Evolutionary conservation across 2,888 invertebrate genomes (phyloP).

Genomic region (Limnephilus marmoratus): DNA sequence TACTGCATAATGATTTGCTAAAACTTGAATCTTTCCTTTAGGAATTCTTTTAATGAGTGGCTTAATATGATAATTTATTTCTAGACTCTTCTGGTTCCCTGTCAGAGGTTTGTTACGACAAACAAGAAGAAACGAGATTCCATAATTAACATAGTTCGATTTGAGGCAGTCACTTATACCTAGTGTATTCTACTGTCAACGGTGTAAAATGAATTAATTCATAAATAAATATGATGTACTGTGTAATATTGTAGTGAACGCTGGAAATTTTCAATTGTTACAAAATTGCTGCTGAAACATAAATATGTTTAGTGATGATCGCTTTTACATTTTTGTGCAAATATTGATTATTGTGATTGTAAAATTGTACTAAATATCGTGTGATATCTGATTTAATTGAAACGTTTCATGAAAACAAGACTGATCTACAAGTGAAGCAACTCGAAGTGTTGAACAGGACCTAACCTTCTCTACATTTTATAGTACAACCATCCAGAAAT

Average conservation of each 20-base stretch:
- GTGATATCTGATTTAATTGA: constrained; percentile 64
- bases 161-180: background rate
- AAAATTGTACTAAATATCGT: constrained; percentile 62
- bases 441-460: constrained; percentile 59
- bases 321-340: constrained; percentile 51
- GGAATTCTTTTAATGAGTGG: background rate
- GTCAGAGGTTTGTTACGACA: background rate
- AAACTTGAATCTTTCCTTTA: background rate
- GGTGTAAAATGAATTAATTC: background rate
- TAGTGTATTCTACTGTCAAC: background rate
- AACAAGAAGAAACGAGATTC: background rate
- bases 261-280: constrained; percentile 22
- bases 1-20: background rate
- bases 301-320: constrained; percentile 38
- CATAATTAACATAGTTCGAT: background rate
- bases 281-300: constrained; percentile 13
- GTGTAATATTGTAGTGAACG: constrained; percentile 25
- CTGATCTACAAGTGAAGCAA: constrained; percentile 65
- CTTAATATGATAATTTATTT: background rate
- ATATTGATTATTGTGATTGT: constrained; percentile 60
- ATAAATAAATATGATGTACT: background rate
- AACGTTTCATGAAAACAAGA: constrained; percentile 65
- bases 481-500: constrained; percentile 61
- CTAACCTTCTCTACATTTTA: constrained; percentile 58
- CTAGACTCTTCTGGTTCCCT: background rate